Evolutionary conservation across 1,140 invertebrate genomes (phyloP).

Genomic region (Pteromalus puparum): DNA sequence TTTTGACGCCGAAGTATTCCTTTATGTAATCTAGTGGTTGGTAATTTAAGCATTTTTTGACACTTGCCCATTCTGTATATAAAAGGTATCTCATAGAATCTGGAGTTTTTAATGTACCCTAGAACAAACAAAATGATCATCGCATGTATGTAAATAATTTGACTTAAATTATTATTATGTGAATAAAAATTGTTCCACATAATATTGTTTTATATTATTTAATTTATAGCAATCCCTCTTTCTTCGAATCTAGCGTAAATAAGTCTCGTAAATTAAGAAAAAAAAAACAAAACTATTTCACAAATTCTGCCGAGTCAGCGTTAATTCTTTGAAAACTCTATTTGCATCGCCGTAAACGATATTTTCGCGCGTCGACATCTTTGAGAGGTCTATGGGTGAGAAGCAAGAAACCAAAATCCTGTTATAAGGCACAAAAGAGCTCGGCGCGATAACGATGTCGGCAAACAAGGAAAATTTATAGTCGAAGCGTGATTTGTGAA

Average conservation of each 20-base stretch:
- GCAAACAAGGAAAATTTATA: too few relatives aligned
- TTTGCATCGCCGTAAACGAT: too few relatives aligned
- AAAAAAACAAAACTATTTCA: too few relatives aligned
- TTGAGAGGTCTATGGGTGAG: too few relatives aligned
- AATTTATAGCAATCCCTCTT: not conserved
- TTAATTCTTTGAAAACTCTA: too few relatives aligned
- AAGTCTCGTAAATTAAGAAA: too few relatives aligned
- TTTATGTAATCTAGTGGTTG: conserved; percentile 93
- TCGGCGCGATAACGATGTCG: too few relatives aligned
- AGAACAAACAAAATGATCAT: conserved; percentile 53
- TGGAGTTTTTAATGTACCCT: conserved; percentile 83
- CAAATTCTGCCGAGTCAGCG: too few relatives aligned
- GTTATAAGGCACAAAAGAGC: too few relatives aligned
- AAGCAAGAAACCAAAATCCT: too few relatives aligned
- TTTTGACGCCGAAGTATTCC: conserved; percentile 96
- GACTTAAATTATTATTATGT: conserved; percentile 41
- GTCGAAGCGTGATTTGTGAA: too few relatives aligned
- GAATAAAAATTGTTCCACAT: conserved; percentile 18
- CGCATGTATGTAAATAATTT: conserved; percentile 39
- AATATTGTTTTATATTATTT: not conserved
- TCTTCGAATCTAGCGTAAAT: not conserved
- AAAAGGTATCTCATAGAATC: conserved; percentile 86
- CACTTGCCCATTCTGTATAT: conserved; percentile 90
- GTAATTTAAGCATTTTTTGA: conserved; percentile 87
- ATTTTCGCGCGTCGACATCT: too few relatives aligned